A percentile compares a stretch with the other conserved stretches of the same genome.
Conservation (phyloP, 2,797 vertebrate genomes). For the Gallinago solitaria region DNA sequence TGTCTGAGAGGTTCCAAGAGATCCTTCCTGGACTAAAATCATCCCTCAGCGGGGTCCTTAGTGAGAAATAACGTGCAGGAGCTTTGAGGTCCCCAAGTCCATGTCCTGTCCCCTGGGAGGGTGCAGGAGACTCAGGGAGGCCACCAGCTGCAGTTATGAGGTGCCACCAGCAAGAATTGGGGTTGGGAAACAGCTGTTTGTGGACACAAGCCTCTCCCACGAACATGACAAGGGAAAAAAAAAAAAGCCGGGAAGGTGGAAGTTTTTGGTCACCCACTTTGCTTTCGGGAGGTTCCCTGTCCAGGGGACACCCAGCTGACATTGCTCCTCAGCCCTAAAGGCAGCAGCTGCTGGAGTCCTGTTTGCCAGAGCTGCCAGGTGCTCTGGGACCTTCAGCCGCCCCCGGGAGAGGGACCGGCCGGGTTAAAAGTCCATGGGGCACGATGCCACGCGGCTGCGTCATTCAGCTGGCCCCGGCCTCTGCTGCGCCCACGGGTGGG, state of each 20-base stretch:
- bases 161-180: background rate
- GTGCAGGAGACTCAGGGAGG: accelerated
- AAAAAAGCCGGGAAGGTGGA: background rate
- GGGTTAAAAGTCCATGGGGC: background rate
- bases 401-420: background rate
- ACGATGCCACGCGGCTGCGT: background rate
- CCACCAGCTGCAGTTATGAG: background rate
- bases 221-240: background rate
- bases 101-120: too few species aligned
- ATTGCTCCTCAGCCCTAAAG: background rate
- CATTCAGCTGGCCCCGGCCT: background rate
- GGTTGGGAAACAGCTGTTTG: background rate
- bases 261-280: background rate
- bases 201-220: background rate
- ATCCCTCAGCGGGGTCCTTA: background rate
- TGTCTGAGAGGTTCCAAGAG: background rate
- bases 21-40: background rate
- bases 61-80: background rate
- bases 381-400: background rate
- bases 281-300: background rate
- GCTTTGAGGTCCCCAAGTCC: background rate
- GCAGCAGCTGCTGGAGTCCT: background rate
- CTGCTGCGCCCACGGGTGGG: background rate
- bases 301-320: too few species aligned
- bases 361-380: background rate